Percentiles rank a stretch among this genome's conserved stretches.
Evolutionary conservation across 1,140 invertebrate genomes (phyloP).

Genomic region (Apolygus lucorum): DNA sequence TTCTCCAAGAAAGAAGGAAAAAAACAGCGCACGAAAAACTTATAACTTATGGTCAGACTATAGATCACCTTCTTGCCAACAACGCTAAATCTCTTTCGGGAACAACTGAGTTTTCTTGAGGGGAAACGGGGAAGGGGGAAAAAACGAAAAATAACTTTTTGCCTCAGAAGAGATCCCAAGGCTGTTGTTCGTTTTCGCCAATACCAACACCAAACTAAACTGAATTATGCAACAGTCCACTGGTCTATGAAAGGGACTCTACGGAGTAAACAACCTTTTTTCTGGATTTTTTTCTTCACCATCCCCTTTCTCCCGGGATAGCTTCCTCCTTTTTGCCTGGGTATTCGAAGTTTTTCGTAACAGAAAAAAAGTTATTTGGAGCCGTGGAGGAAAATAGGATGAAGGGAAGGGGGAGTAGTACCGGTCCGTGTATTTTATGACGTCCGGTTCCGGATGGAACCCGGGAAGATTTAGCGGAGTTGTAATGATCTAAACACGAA

Average conservation of each 20-base stretch:
- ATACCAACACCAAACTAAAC: slow-evolving; percentile 7
- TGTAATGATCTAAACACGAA: not conserved
- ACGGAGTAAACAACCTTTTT: slow-evolving; percentile 2
- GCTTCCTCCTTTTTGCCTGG: not conserved
- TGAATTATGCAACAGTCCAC: slow-evolving; percentile 14
- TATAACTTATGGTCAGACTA: not conserved
- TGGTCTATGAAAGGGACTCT: not conserved
- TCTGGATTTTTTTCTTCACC: not conserved
- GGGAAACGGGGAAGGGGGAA: not conserved
- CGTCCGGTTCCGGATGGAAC: not conserved
- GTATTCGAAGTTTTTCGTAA: not conserved
- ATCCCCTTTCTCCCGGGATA: too few relatives aligned
- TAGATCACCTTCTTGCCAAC: slow-evolving; percentile 12
- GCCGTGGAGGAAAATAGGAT: not conserved
- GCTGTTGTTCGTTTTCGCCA: not conserved
- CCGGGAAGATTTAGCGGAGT: not conserved
- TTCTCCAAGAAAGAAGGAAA: too few relatives aligned
- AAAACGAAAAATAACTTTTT: not conserved
- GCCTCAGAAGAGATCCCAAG: not conserved
- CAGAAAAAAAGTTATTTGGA: not conserved
- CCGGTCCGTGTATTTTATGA: too few relatives aligned
- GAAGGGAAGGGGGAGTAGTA: not conserved
- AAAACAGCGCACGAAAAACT: too few relatives aligned
- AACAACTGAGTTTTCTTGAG: not conserved
- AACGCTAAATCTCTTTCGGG: not conserved